These are phyloP conservation scores for Dicrostonyx torquatus DNA, from an alignment of 2,797 vertebrate genomes.

Conservation along the genomic window DNA sequence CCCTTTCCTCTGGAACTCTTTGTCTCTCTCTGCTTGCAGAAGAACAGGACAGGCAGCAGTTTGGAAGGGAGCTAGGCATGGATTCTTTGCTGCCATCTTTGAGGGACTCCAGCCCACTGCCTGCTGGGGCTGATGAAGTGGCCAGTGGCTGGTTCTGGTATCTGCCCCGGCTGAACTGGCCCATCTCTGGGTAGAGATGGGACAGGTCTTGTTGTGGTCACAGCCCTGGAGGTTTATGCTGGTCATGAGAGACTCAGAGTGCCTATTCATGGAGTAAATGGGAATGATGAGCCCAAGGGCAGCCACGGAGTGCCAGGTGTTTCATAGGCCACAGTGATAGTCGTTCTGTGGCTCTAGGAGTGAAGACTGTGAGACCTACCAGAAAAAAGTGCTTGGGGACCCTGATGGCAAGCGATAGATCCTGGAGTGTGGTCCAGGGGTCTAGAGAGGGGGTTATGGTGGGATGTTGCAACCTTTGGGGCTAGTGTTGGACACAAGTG, in stretches of 20 bases:
- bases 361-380: rapidly evolving
- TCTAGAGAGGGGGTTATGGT: neutral
- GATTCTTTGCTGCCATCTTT: rapidly evolving
- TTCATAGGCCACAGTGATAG: neutral
- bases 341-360: neutral
- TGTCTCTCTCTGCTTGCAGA: neutral
- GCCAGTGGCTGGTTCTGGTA: neutral
- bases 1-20: neutral
- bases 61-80: neutral
- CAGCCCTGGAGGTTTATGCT: neutral
- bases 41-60: neutral
- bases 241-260: rapidly evolving
- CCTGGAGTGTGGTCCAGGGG: neutral
- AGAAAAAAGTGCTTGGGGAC: neutral
- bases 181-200: neutral
- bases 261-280: neutral
- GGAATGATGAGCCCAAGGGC: neutral
- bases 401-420: neutral
- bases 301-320: neutral
- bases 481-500: neutral
- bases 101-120: neutral
- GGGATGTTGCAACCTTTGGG: neutral
- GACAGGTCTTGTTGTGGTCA: neutral
- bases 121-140: neutral
- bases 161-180: neutral